A percentile compares a stretch with the other conserved stretches of the same genome.
These are phyloP conservation scores for Bufo bufo DNA, from an alignment of 2,113 vertebrate species.

Conservation along the genomic window DNA sequence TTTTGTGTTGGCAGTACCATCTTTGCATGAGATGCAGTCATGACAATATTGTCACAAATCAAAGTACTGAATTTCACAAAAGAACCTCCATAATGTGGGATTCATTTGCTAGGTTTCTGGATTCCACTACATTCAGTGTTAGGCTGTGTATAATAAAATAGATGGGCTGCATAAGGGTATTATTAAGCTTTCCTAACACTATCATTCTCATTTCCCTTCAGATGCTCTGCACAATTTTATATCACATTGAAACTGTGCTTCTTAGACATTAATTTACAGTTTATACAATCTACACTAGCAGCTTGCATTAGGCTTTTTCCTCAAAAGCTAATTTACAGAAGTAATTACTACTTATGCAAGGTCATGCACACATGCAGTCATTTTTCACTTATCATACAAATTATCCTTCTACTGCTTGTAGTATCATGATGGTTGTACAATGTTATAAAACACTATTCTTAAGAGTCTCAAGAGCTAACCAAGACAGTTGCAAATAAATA, in stretches of 20 bases:
- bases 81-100: constrained; percentile 30
- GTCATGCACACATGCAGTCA: constrained; percentile 41
- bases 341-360: constrained; percentile 53
- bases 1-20: constrained; percentile 57
- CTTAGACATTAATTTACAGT: constrained; percentile 37
- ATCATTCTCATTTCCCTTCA: constrained; percentile 32
- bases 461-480: not conserved
- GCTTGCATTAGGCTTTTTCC: constrained; percentile 18
- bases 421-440: constrained; percentile 26
- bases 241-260: constrained; percentile 4
- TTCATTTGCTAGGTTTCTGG: constrained; percentile 50
- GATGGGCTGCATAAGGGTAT: constrained; percentile 38
- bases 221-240: constrained; percentile 17
- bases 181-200: constrained; percentile 43
- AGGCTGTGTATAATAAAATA: constrained; percentile 43
- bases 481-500: constrained; percentile 7
- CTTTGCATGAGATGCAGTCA: constrained; percentile 49
- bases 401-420: constrained; percentile 45
- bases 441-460: constrained; percentile 29
- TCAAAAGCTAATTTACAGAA: constrained; percentile 50
- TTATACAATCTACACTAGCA: constrained; percentile 34
- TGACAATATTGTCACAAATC: constrained; percentile 58
- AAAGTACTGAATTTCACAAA: constrained; percentile 53
- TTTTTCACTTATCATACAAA: constrained; percentile 44
- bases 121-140: constrained; percentile 17